Evolutionary conservation across 2,888 invertebrate species (phyloP).

Genomic region (Amblyjoppa proteus): DNA sequence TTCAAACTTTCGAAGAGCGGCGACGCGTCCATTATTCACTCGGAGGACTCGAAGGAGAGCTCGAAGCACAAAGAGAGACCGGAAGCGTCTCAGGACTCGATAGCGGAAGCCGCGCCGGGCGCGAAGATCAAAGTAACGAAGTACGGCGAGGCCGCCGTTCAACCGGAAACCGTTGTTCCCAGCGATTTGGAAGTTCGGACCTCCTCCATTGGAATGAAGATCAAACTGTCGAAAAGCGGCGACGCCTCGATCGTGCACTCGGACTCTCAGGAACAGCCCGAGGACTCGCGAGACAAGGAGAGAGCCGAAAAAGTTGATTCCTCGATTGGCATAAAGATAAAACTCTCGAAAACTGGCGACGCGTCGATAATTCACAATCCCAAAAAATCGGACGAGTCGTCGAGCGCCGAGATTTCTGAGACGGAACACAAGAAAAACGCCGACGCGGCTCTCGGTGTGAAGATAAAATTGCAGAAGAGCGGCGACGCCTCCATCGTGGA

Average conservation of each 20-base stretch:
- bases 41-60: slow-evolving; percentile 74
- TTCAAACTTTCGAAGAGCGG: slow-evolving; percentile 70
- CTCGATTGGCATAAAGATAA: slow-evolving; percentile 81
- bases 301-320: slow-evolving; percentile 78
- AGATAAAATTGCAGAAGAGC: slow-evolving; percentile 58
- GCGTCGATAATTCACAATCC: slow-evolving; percentile 73
- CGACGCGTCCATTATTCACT: slow-evolving; percentile 79
- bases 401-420: slow-evolving; percentile 54
- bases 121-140: slow-evolving; percentile 72
- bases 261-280: slow-evolving; percentile 73
- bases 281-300: slow-evolving; percentile 70
- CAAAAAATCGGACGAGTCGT: slow-evolving; percentile 57
- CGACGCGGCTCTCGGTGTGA: slow-evolving; percentile 23
- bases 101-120: slow-evolving; percentile 59
- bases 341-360: slow-evolving; percentile 81
- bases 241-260: slow-evolving; percentile 80
- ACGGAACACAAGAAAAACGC: slow-evolving; percentile 54
- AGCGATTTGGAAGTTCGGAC: slow-evolving; percentile 42
- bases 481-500: slow-evolving; percentile 73
- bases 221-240: slow-evolving; percentile 81
- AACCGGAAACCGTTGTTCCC: slow-evolving; percentile 54
- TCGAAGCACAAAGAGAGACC: slow-evolving; percentile 68
- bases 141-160: slow-evolving; percentile 67
- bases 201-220: slow-evolving; percentile 78
- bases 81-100: slow-evolving; percentile 62